Percentiles rank a stretch among this genome's conserved stretches.
Conservation (phyloP, 2,888 invertebrate species). For the Byasa hedistus region DNA sequence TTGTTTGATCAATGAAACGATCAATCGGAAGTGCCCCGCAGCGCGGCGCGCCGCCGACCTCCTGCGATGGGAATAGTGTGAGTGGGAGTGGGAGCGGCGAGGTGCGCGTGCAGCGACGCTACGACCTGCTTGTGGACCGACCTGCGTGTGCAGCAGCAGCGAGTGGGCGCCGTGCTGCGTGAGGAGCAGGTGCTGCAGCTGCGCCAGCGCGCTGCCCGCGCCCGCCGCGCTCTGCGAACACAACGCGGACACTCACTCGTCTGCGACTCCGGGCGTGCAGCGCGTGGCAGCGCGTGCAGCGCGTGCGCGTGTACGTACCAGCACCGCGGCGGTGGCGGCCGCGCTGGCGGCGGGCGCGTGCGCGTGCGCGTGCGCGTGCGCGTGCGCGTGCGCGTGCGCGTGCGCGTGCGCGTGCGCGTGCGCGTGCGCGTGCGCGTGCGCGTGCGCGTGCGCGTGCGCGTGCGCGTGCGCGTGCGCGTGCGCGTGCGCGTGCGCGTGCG, state of each 20-base stretch:
- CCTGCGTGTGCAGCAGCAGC: slow-evolving; percentile 71
- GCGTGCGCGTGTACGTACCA: slow-evolving; percentile 15
- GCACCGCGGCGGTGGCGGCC: slow-evolving; percentile 37
- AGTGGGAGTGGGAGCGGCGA: too few relatives aligned
- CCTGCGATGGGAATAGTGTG: too few relatives aligned
- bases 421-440: slow-evolving; percentile 55
- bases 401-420: slow-evolving; percentile 39
- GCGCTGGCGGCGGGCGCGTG: slow-evolving; percentile 43
- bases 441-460: slow-evolving; percentile 66
- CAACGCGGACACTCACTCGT: neutral
- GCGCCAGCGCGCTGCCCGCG: slow-evolving; percentile 68
- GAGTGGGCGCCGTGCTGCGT: slow-evolving; percentile 73
- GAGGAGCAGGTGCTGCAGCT: slow-evolving; percentile 71
- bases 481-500: slow-evolving; percentile 73
- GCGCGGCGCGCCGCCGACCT: too few relatives aligned
- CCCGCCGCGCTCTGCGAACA: slow-evolving; percentile 59
- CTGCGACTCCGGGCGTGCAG: neutral
- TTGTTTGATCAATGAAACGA: too few relatives aligned
- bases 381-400: slow-evolving; percentile 52
- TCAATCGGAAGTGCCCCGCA: too few relatives aligned
- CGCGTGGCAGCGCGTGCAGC: too few relatives aligned
- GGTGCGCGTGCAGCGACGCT: neutral
- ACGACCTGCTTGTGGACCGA: slow-evolving; percentile 32
- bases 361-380: slow-evolving; percentile 36
- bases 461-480: slow-evolving; percentile 73